Percentiles rank a stretch among this genome's conserved stretches.
phyloP scores from a whole-genome alignment of 2,113 vertebrate genomes.

The Ptilorrhoa leucosticta region DNA sequence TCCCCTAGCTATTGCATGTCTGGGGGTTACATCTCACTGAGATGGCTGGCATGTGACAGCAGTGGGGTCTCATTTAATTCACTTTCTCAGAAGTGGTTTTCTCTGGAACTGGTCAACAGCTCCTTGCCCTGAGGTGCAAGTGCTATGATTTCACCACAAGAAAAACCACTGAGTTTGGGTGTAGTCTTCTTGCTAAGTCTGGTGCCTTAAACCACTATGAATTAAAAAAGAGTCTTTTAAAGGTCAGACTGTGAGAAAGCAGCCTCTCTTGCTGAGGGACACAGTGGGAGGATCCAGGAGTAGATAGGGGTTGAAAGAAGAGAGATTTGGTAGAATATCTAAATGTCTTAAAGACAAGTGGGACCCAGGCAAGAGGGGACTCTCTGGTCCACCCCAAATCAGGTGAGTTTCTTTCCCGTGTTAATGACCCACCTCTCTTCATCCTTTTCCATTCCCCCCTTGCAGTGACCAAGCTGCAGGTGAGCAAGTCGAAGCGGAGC shows the following conservation, averaged over 20 bases:
- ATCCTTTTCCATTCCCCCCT: neutral
- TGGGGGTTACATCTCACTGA: neutral
- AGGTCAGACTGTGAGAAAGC: neutral
- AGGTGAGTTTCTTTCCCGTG: neutral
- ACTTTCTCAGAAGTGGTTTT: neutral
- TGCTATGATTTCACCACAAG: neutral
- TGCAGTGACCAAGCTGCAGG: conserved; percentile 87
- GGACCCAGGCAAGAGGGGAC: neutral
- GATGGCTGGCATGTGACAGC: neutral
- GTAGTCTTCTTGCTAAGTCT: neutral
- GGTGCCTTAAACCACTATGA: neutral
- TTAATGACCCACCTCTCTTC: neutral
- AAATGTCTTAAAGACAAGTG: neutral
- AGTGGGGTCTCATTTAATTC: neutral
- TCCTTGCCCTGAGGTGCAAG: neutral
- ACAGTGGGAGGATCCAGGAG: neutral
- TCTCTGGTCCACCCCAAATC: neutral
- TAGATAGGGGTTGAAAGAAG: neutral
- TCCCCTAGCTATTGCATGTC: neutral
- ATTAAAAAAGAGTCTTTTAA: neutral
- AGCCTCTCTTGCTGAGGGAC: neutral
- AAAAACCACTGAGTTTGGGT: neutral
- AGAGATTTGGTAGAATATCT: neutral
- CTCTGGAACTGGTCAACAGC: neutral
- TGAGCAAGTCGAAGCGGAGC: conserved; percentile 89